These are phyloP conservation scores for Cyprinodon variegatus DNA, from an alignment of 2,113 vertebrate species.

Conservation along the genomic window DNA sequence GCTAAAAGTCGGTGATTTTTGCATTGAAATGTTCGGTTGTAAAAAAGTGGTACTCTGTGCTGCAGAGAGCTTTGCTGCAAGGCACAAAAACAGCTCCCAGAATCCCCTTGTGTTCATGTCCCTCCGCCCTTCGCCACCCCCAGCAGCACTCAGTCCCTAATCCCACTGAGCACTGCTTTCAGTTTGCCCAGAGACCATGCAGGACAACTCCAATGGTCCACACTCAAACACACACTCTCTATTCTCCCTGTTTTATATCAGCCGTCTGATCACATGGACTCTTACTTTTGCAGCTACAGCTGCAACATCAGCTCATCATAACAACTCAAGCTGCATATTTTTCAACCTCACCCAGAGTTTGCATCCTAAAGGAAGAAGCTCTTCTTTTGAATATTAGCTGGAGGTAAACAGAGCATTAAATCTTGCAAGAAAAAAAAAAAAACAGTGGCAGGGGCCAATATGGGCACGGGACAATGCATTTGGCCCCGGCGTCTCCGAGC, in stretches of 20 bases:
- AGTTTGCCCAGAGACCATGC: constrained; percentile 85
- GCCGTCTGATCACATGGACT: constrained; percentile 27
- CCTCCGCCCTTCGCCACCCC: constrained; percentile 50
- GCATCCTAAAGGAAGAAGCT: constrained; percentile 45
- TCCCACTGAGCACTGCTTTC: constrained; percentile 89
- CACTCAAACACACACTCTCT: constrained; percentile 34
- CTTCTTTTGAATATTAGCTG: constrained; percentile 85
- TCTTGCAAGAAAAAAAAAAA: constrained; percentile 81
- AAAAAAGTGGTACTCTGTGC: constrained; percentile 22
- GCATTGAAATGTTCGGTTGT: background rate
- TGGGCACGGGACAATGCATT: constrained; percentile 86
- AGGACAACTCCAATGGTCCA: constrained; percentile 71
- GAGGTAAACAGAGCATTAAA: constrained; percentile 99
- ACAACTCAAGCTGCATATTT: background rate
- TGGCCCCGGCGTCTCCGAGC: constrained; percentile 84
- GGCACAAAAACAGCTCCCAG: constrained; percentile 77
- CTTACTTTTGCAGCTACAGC: background rate
- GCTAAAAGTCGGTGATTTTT: background rate
- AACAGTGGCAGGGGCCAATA: constrained; percentile 92
- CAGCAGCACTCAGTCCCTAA: constrained; percentile 81
- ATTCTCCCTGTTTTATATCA: constrained; percentile 32
- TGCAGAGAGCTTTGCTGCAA: constrained; percentile 47
- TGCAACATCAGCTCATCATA: background rate
- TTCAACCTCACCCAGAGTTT: constrained; percentile 50
- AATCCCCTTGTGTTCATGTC: constrained; percentile 78